These are phyloP conservation scores for Cecidostiba fungosa DNA, from an alignment of 2,888 invertebrate genomes.

Conservation along the genomic window DNA sequence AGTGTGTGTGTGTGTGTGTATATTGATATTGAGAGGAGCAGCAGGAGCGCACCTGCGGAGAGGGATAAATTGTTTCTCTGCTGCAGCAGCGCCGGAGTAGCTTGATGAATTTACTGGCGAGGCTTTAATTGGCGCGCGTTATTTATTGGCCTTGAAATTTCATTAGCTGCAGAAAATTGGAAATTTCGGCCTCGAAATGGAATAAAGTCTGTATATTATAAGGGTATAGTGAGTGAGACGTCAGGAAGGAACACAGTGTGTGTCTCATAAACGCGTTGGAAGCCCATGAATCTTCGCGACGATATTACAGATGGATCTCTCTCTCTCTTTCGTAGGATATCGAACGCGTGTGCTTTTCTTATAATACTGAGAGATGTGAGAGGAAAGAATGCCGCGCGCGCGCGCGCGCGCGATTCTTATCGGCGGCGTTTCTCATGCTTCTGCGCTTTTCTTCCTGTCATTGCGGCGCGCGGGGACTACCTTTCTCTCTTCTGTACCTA, in stretches of 20 bases:
- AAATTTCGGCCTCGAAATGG: not conserved
- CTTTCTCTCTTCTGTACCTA: no score
- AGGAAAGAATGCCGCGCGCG: no score
- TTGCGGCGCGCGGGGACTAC: no score
- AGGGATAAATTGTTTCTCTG: constrained; percentile 40
- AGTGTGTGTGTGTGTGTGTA: not conserved
- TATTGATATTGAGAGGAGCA: not conserved
- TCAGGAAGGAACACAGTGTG: no score
- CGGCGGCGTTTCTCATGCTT: not conserved
- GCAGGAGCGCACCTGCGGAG: not conserved
- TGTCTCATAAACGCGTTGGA: no score
- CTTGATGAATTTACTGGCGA: constrained; percentile 47
- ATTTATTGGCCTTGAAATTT: constrained; percentile 37
- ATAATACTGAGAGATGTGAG: no score
- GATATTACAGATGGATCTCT: not conserved
- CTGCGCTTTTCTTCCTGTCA: not conserved
- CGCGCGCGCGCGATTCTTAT: no score
- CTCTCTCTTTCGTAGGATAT: no score
- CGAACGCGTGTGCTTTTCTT: no score
- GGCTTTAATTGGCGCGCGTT: constrained; percentile 36
- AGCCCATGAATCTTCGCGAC: not conserved
- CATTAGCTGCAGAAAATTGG: constrained; percentile 53
- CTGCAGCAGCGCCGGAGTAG: no score
- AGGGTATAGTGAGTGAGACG: not conserved
- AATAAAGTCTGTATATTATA: no score